These are phyloP conservation scores for Heliopora coerulea DNA, from an alignment of 92 coral and sea anemone genomes.

Conservation along the genomic window DNA sequence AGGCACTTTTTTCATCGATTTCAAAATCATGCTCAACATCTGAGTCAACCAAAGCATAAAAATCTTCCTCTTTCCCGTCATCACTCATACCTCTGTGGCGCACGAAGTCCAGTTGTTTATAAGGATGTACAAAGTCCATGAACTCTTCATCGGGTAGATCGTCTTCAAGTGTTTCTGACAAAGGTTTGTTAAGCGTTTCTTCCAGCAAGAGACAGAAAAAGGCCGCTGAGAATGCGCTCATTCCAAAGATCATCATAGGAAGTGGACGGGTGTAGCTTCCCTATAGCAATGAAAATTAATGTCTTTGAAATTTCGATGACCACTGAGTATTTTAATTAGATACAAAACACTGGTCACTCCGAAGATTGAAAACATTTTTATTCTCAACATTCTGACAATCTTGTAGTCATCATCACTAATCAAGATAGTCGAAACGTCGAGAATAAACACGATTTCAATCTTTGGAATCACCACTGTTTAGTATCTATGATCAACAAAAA, in stretches of 20 bases:
- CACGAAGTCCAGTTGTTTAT: slow-evolving; percentile 13
- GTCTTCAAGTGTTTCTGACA: slow-evolving; percentile 93
- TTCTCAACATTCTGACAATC: no score
- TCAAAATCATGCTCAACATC: slow-evolving; percentile 40
- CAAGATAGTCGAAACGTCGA: no score
- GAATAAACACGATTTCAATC: no score
- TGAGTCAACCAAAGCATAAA: slow-evolving; percentile 34
- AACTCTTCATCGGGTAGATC: slow-evolving; percentile 29
- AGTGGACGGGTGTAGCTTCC: slow-evolving; percentile 87
- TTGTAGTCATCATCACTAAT: no score
- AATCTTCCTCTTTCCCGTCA: slow-evolving; percentile 25
- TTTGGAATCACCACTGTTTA: no score
- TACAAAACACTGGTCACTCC: no score
- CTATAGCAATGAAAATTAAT: no score
- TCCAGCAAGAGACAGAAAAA: slow-evolving; percentile 72
- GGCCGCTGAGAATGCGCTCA: slow-evolving; percentile 88
- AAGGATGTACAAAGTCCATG: slow-evolving; percentile 23
- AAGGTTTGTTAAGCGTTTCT: slow-evolving; percentile 87
- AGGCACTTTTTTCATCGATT: slow-evolving; percentile 28
- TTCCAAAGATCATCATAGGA: slow-evolving; percentile 92
- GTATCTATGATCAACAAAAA: no score
- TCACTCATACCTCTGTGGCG: neutral
- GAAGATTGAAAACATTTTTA: no score
- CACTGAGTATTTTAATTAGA: no score
- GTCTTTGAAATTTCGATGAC: no score